Base-by-base conservation (phyloP, 2,113 vertebrate genomes). In the Platichthys stellatus region DNA sequence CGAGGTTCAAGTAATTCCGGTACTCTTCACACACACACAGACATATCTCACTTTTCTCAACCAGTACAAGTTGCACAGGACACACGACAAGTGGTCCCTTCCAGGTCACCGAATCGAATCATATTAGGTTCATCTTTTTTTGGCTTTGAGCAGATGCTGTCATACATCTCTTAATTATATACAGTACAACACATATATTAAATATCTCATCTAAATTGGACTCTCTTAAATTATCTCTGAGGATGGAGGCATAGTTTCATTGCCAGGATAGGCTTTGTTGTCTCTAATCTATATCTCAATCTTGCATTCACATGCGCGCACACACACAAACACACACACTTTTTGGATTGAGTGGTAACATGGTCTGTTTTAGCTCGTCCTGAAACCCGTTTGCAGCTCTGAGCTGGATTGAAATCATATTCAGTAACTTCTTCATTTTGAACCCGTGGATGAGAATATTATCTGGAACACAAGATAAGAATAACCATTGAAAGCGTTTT, bases 131-230 rank as follows among this genome's bases (percentile, higher is more conserved):
- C 45, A 59, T 85, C 45, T 88, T 92, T 94, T 94, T 94, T 94
- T 94, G 93, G 93, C 92, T 92, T 93, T 75, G 66, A 92, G 92
- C 88, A 79, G 72, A 80, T 28, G 64, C 67, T 78, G 54, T 88
- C 59, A 69, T 69, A 88, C 54, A 72, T 76, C 63, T 85, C 61
- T 72, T 84, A 73, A 61, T 63, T 86, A 89, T 72, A 75, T 68
- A 85, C 80, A 85, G 17, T 71, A 74, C 62, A 80, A 71, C 47
- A 86, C 63, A 90, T 90, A 88, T 89, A 91, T 85, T 88, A 84
- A 68, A 74, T 79, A 68, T 81, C 64, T 80, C 62, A 53, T 89
- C 53, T 81, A 59, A 78, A 83, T 63, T 68, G 61, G 64, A 78
- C 74, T 78, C 60, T 82, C 76, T 81, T 85, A 90, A 86, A 88